These are phyloP conservation scores for Allolobophora icterica DNA, from an alignment of 2,888 invertebrate species.

Conservation along the genomic window DNA sequence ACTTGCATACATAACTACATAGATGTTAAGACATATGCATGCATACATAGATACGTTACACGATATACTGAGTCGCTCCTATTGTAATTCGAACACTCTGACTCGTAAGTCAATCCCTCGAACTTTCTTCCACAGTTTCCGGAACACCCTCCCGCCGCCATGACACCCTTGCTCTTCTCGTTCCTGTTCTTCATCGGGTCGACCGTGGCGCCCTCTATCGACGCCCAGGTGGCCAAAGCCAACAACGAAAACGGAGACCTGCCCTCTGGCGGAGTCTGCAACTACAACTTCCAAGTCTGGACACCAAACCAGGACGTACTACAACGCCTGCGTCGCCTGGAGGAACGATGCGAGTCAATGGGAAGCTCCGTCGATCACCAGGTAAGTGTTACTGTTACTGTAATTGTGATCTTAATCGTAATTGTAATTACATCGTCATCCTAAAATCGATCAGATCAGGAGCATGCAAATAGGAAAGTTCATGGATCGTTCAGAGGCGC, in stretches of 20 bases:
- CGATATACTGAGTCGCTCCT: too few relatives aligned
- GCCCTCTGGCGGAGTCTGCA: slow-evolving; percentile 31
- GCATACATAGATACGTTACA: too few relatives aligned
- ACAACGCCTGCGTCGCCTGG: slow-evolving; percentile 52
- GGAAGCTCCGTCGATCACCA: slow-evolving; percentile 33
- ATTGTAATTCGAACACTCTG: too few relatives aligned
- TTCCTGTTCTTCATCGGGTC: not conserved
- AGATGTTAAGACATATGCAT: too few relatives aligned
- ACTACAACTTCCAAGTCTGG: slow-evolving; percentile 52
- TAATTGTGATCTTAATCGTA: too few relatives aligned
- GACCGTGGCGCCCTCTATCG: not conserved
- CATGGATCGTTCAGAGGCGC: too few relatives aligned
- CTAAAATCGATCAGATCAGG: too few relatives aligned
- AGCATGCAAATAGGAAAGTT: too few relatives aligned
- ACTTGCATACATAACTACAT: too few relatives aligned
- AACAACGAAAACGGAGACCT: not conserved
- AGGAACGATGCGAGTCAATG: slow-evolving; percentile 48
- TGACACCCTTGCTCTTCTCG: not conserved
- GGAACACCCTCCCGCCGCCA: not conserved
- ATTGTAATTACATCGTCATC: too few relatives aligned
- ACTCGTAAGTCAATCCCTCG: too few relatives aligned
- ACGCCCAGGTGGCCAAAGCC: not conserved
- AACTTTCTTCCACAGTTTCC: not conserved
- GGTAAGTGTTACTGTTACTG: too few relatives aligned
- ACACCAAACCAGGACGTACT: slow-evolving; percentile 58